A percentile compares a stretch with the other conserved stretches of the same genome.
Evolutionary conservation across 1,140 invertebrate genomes (phyloP).

Genomic region (Bombyx mori): ASM3026992v2 NC_085118.1:14226001-14226500

Average conservation of each 20-base stretch:
- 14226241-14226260: slow-evolving; percentile 86
- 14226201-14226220: slow-evolving; percentile 84
- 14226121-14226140: slow-evolving; percentile 82
- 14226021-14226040: slow-evolving; percentile 92
- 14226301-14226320: slow-evolving; percentile 66
- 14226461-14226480: slow-evolving; percentile 79
- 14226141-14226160: slow-evolving; percentile 88
- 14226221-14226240: slow-evolving; percentile 86
- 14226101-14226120: slow-evolving; percentile 90
- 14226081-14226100: slow-evolving; percentile 90
- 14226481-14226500: slow-evolving; percentile 76
- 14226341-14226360: slow-evolving; percentile 85
- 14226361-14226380: slow-evolving; percentile 82
- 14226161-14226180: slow-evolving; percentile 88
- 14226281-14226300: slow-evolving; percentile 83
- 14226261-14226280: slow-evolving; percentile 83
- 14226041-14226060: slow-evolving; percentile 91
- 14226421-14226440: slow-evolving; percentile 84
- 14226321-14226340: slow-evolving; percentile 86
- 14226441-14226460: slow-evolving; percentile 93
- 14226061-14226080: slow-evolving; percentile 82
- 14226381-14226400: slow-evolving; percentile 88
- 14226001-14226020: slow-evolving; percentile 93
- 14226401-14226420: slow-evolving; percentile 88
- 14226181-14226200: slow-evolving; percentile 89